Evolutionary conservation across 1,140 invertebrate genomes (phyloP).

Genomic region (Formica selysi): DNA sequence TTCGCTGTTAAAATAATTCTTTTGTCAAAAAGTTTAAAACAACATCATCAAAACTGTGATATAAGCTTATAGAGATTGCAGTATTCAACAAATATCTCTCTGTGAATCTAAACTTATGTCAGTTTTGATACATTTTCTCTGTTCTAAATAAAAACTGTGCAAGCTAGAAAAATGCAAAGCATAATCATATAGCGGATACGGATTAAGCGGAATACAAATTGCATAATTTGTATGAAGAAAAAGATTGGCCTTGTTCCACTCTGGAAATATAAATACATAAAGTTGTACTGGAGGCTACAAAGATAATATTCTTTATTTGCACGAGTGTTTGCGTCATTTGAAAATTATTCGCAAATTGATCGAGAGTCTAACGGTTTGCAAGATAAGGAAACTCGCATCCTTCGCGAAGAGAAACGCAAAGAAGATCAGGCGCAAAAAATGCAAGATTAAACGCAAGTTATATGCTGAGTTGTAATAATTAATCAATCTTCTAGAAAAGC

Average conservation of each 20-base stretch:
- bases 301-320: constrained; percentile 39
- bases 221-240: constrained; percentile 74
- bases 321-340: background rate
- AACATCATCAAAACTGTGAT: too few relatives aligned
- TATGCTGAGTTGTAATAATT: constrained; percentile 48
- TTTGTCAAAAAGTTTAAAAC: too few relatives aligned
- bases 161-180: constrained; percentile 3
- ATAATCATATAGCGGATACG: constrained; percentile 67
- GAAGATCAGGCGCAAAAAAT: constrained; percentile 28
- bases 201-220: constrained; percentile 74
- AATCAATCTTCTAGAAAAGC: constrained; percentile 40
- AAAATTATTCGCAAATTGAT: constrained; percentile 17
- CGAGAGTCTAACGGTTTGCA: background rate
- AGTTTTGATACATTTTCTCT: too few relatives aligned
- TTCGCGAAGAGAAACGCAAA: background rate
- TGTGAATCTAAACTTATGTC: too few relatives aligned
- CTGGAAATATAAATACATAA: background rate
- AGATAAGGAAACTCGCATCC: constrained; percentile 30
- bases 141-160: constrained; percentile 33
- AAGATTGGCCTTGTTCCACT: constrained; percentile 43
- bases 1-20: too few relatives aligned
- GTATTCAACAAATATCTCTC: too few relatives aligned
- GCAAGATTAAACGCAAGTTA: constrained; percentile 26
- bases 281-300: background rate
- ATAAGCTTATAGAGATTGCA: too few relatives aligned